phyloP scores from a whole-genome alignment of 2,888 invertebrate species.

The Elaeidobius kamerunicus region DNA sequence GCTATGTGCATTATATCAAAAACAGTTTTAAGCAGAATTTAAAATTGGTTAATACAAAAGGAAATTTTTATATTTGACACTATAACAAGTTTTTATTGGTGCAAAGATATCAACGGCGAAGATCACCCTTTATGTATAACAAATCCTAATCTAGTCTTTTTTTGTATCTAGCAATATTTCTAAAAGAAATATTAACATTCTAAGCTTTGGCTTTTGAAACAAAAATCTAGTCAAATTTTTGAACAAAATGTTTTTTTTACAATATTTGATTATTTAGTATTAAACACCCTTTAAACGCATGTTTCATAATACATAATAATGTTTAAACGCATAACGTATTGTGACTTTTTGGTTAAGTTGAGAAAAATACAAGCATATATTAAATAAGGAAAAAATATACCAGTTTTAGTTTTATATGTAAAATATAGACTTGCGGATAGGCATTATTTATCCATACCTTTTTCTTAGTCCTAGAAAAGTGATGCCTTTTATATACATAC shows the following conservation, averaged over 20 bases:
- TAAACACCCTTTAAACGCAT: constrained; percentile 16
- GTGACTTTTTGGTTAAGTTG: too few species aligned
- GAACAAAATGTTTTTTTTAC: not conserved
- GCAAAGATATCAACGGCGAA: too few species aligned
- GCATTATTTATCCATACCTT: constrained; percentile 7
- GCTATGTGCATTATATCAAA: not conserved
- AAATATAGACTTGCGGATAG: constrained; percentile 14
- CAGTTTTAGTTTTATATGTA: constrained; percentile 18
- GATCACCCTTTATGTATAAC: too few species aligned
- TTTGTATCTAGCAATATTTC: not conserved
- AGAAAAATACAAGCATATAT: too few species aligned
- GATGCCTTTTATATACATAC: constrained; percentile 19
- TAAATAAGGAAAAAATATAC: not conserved
- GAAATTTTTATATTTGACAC: too few species aligned
- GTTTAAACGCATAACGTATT: too few species aligned
- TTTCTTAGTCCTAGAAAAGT: constrained; percentile 10
- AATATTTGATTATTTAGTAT: not conserved
- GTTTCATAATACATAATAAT: too few species aligned
- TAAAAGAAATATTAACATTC: not conserved
- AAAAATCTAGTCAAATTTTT: constrained; percentile 17
- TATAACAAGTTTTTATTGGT: too few species aligned
- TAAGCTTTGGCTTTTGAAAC: not conserved
- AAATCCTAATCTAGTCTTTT: not conserved
- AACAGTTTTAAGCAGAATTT: not conserved
- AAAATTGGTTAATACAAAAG: not conserved